Base-by-base conservation (phyloP, 2,113 vertebrate species). In the Ranitomeya variabilis region DNA sequence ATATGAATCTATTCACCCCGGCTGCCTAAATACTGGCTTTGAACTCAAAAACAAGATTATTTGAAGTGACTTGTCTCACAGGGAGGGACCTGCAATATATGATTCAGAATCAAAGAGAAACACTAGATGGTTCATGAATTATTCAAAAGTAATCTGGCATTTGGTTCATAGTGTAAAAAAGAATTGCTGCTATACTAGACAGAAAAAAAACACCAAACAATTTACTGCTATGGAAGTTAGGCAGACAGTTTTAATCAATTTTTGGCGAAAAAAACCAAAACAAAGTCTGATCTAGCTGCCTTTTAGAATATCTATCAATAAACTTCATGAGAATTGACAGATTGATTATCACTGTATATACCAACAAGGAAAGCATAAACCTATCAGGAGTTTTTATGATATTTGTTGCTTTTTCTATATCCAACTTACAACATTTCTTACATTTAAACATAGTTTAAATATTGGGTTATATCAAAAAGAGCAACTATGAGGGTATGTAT, bases 1-100 rank as follows among this genome's bases (percentile, higher is more conserved):
- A 88, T 88, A 83, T 83, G 87, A 88, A 89, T 89, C 59, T 0
- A 0, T 90, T 85, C 0, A 57, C 78, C 85, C 23, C 81, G 87
- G 89, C 90, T 91, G 86, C 88, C 90, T 26, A 89, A 89, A 90
- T 62, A 89, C 87, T 92, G 90, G 91, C 93, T 93, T 92, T 90
- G 74, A 90, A 91, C 78, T 83, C 31, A 60, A 91, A 85, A 1
- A 0, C 84, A 92, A 90, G 91, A 88, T 71, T 85, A 71, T 51
- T 89, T 90, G 0, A 0, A 85, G 85, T 92, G 74, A 66, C 89
- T 87, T 90, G 85, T 87, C 90, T 91, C 90, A 87, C 86, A 91
- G 90, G 87, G 57, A 89, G 87, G 90, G 81, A 91, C 89, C 31
- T 90, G 80, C 55, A 83, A 83, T 83, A 83, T 88, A 90, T 90